phyloP scores from a whole-genome alignment of 2,797 vertebrate genomes.

The Philypnodon macrostomus region DNA sequence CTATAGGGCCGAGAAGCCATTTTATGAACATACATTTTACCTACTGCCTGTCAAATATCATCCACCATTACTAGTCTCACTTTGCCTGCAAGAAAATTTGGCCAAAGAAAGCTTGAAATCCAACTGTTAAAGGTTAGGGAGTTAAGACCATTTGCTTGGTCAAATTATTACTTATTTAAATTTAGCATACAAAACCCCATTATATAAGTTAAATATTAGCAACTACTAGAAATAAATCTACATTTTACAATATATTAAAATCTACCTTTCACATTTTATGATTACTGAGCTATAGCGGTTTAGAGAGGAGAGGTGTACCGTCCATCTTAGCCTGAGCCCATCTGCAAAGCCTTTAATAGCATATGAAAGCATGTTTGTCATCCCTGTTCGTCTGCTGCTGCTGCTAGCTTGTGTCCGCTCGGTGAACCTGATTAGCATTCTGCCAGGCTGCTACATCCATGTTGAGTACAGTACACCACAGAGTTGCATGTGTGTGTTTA shows the following conservation, averaged over 20 bases:
- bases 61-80: too few relatives aligned
- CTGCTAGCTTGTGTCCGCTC: conserved; percentile 29
- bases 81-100: too few relatives aligned
- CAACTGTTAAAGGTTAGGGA: too few relatives aligned
- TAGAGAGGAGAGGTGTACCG: conserved; percentile 22
- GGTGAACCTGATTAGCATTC: conserved; percentile 56
- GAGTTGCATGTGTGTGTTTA: conserved; percentile 24
- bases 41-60: too few relatives aligned
- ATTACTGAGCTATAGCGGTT: not conserved
- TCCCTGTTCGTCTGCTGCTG: conserved; percentile 33
- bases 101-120: too few relatives aligned
- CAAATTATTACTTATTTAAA: too few relatives aligned
- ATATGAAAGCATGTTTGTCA: conserved; percentile 24
- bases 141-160: too few relatives aligned
- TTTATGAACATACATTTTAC: too few relatives aligned
- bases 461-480: conserved; percentile 36
- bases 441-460: conserved; percentile 30
- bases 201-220: too few relatives aligned
- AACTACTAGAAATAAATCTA: too few relatives aligned
- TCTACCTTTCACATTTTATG: not conserved
- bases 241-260: not conserved
- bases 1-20: too few relatives aligned
- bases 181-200: too few relatives aligned
- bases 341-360: conserved; percentile 32
- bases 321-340: conserved; percentile 27